Base-by-base conservation (phyloP, 2,888 invertebrate genomes). In the Dicyrtoma fusca region DNA sequence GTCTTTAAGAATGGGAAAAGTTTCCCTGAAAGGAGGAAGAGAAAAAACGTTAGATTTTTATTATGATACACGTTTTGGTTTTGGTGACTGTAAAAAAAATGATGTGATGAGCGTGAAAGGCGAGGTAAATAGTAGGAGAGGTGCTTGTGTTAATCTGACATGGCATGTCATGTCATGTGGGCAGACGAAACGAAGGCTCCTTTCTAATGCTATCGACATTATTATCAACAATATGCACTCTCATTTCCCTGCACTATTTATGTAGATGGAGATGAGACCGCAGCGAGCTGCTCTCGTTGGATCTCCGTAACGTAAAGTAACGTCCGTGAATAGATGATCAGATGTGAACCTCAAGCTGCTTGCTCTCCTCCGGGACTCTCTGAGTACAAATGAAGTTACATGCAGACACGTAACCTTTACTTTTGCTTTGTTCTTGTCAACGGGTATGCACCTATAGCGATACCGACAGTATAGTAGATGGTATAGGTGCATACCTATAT, bases 151-250 rank as follows among this genome's bases (percentile, higher is more conserved):
- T 49, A 55, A 55, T 68, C 44, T 68, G 66, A 68, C 66, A 68
- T 57, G 66, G 42, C 66, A 68, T 68, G 66, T 66, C 66, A 66
- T 53, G 65, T 64, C 64, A 65, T 62, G 62, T 65, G 65, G 65
- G 65, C 51, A 65, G 25, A 51, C 65, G 65, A 49, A 53, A 65
- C 34, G 53, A 17, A 26, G 45, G 49, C 45, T 25, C 51, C 42
- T 34, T 19, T 19, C 21, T 44, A 44, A 45, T 34, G 65, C 51
- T 65, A 51, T 51, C 65, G 26, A 51, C 65, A 11, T 13, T 63
- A 45, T 44, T 51, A 65, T 65, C 65, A 51, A 63, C 63, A 63
- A 21, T 63, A 11, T 19, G 42, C 45, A 62, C 14, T 55, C 53
- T 19, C 11, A 11, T 19, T 55, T 55, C 21, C 8, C 53, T 55